phyloP scores from a whole-genome alignment of 2,797 vertebrate genomes.

The Trachops cirrhosus region DNA sequence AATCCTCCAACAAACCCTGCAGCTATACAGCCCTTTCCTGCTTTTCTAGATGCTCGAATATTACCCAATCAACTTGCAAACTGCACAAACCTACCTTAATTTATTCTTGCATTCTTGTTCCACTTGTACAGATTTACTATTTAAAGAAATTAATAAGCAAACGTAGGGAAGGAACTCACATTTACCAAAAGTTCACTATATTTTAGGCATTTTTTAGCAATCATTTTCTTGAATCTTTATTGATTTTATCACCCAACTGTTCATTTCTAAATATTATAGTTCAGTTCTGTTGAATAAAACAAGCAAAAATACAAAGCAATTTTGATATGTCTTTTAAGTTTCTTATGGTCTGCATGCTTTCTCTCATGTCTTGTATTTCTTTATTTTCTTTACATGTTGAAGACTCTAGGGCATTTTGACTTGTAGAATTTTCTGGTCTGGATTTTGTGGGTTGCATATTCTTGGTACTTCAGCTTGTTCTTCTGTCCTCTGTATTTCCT shows the following conservation, averaged over 20 bases:
- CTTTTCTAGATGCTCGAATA: background rate
- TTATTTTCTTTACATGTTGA: background rate
- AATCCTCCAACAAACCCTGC: background rate
- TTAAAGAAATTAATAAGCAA: slow-evolving; percentile 32
- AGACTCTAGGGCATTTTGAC: background rate
- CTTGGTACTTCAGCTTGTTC: background rate
- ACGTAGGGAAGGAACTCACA: background rate
- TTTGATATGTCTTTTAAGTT: background rate
- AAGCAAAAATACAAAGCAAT: background rate
- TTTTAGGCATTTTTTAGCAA: background rate
- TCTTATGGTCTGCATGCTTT: background rate
- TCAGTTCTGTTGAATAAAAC: background rate
- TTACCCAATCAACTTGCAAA: background rate
- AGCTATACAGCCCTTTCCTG: background rate
- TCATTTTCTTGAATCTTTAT: background rate
- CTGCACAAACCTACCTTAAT: background rate
- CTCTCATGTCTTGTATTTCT: background rate
- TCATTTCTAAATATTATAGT: background rate
- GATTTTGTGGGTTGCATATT: background rate
- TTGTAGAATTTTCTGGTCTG: background rate
- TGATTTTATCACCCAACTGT: background rate
- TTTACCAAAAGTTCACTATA: background rate
- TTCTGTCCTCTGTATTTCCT: background rate
- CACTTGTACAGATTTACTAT: background rate
- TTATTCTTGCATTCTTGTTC: slow-evolving; percentile 4